Evolutionary conservation across 2,797 vertebrate species (phyloP), one percentile per base, ranked within the genome.

Genomic region (Euthynnus affinis): DNA sequence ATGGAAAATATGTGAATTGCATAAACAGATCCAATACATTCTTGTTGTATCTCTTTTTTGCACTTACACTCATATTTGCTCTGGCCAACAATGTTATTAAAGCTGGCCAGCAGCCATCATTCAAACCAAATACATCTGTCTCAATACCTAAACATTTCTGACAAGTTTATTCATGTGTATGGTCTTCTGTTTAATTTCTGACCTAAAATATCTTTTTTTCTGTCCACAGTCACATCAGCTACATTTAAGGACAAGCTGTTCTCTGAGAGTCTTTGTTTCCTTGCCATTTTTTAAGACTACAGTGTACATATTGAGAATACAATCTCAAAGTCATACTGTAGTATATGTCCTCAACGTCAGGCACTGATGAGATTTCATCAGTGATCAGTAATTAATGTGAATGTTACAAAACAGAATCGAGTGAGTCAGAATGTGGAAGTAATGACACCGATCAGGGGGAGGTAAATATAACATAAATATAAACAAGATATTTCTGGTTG

Each of bases 311-410:
- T 25, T 29, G 20, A 22, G 8, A 22, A 9, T 32, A 37, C 40
- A 23, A 32, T 22, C 18, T 67, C 57, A 42, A 4, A 8, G 34
- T 49, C 37, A 29, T 25, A 42, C 42, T 34, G 66, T 25, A n/a
- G 40, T 0, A 27, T 25, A 18, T 57, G 48, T 60, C 13, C 22
- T 55, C 5, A 25, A 44, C 1, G 1, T 20, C 49, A 48, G 52
- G 44, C 71, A 14, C 25, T 12, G 40, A 46, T 29, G 40, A 60
- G 44, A 32, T 20, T 66, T 70, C 12, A 77, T 29, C 1, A 0
- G n/a, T 58, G 44, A 79, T 81, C 65, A 69, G 65, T 66, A 68
- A 81, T 77, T 52, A 37, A 56, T 44, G n/a, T 69, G 27, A 60
- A 61, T 9, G 14, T 27, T 59, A 49, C 18, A 58, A 58, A 57